These are phyloP conservation scores for Pegoplata infirma DNA, from an alignment of 2,888 invertebrate genomes.

Conservation along the genomic window DNA sequence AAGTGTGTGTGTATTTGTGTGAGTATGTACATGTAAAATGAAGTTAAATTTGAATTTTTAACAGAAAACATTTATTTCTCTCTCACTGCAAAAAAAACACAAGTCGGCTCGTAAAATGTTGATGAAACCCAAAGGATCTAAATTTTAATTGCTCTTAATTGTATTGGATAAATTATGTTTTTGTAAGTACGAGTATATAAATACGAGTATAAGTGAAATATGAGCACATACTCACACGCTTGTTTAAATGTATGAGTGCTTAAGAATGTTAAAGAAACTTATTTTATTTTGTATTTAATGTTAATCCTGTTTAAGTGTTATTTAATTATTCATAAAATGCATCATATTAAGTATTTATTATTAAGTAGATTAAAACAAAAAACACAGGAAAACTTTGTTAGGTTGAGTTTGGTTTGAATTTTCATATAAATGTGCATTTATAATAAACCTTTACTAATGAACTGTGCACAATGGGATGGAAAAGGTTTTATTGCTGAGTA, in stretches of 20 bases:
- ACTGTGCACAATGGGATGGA: not conserved
- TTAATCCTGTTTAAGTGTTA: slow-evolving; percentile 48
- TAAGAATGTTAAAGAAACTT: not conserved
- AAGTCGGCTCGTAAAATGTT: slow-evolving; percentile 17
- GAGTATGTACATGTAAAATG: not conserved
- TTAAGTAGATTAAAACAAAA: slow-evolving; percentile 2
- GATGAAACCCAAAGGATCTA: slow-evolving; percentile 45
- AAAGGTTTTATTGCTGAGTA: not conserved
- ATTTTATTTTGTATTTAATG: not conserved
- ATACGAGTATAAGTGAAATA: not conserved
- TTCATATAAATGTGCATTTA: not conserved
- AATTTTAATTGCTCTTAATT: slow-evolving; percentile 57
- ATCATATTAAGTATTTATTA: slow-evolving; percentile 15
- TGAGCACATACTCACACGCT: too few relatives aligned
- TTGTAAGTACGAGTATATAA: not conserved
- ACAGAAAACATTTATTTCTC: slow-evolving; percentile 41
- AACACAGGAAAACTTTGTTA: not conserved
- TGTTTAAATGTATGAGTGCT: not conserved
- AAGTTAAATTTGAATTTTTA: slow-evolving; percentile 57
- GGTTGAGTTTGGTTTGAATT: not conserved
- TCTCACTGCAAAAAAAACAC: too few relatives aligned
- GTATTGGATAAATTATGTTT: slow-evolving; percentile 12
- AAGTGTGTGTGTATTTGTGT: not conserved
- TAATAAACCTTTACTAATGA: not conserved
- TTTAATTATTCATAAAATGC: slow-evolving; percentile 51